Evolutionary conservation across 2,888 invertebrate genomes (phyloP).

Genomic region (Aethes cnicana): DNA sequence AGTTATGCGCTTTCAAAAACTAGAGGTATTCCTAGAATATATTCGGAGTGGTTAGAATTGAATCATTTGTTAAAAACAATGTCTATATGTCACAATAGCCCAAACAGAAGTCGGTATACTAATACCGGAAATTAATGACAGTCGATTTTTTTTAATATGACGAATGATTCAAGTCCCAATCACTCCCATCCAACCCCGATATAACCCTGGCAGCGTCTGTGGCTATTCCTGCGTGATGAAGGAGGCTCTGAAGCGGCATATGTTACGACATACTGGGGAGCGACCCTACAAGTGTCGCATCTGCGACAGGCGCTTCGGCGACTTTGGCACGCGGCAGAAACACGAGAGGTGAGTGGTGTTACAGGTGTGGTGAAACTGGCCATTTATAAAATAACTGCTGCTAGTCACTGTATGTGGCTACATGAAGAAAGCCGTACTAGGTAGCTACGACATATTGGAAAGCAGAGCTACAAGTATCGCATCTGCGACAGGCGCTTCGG

Average conservation of each 20-base stretch:
- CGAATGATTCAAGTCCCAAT: not conserved
- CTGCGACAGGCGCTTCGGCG: conserved; percentile 67
- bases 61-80: too few relatives aligned
- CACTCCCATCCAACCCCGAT: not conserved
- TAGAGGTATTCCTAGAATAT: too few relatives aligned
- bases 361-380: too few relatives aligned
- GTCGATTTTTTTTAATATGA: not conserved
- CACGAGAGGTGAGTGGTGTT: conserved; percentile 63
- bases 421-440: too few relatives aligned
- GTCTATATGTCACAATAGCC: too few relatives aligned
- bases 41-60: too few relatives aligned
- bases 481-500: conserved; percentile 68
- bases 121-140: too few relatives aligned
- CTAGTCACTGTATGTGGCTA: too few relatives aligned
- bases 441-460: conserved; percentile 69
- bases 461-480: conserved; percentile 66
- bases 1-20: too few relatives aligned
- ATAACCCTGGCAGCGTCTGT: conserved; percentile 51
- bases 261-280: conserved; percentile 70
- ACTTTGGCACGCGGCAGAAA: conserved; percentile 70
- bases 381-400: too few relatives aligned
- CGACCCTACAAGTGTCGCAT: conserved; percentile 68
- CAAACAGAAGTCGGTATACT: too few relatives aligned
- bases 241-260: conserved; percentile 67
- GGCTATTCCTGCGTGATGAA: conserved; percentile 64